Evolutionary conservation across 2,113 vertebrate species (phyloP), one percentile per base, ranked within the genome.

Genomic region (Heterotilapia buettikoferi): DNA sequence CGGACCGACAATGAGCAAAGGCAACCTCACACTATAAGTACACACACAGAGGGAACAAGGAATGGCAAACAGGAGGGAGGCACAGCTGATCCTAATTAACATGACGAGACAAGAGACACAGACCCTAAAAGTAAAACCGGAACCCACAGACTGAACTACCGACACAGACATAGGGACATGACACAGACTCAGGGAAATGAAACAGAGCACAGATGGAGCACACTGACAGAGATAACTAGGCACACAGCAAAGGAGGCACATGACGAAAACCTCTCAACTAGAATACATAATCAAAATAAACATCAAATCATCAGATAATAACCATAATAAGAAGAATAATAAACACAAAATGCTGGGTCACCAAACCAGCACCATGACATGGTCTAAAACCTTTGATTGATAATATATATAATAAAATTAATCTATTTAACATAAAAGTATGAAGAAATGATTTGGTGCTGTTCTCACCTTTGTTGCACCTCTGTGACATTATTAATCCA

Each of bases 401-500:
- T 57, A 57, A 57, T 57, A 14, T 57, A 57, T 57, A 57, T 57
- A 57, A 57, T 57, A 57, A 14, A 7, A 26, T 57, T 26, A 5
- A 73, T 26, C 2, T 0, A 57, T 26, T 57, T 57, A 57, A 57
- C 24, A 7, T 57, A 26, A 71, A 8, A 8, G 4, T 33, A 5
- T 5, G 4, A 57, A 14, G 24, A 26, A 57, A 57, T 57, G 54
- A 57, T 26, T 57, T 57, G 54, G 54, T 14, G 24, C 24, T 26
- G 12, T 57, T 52, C 83, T 85, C 40, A 92, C 93, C 86, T 78
- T 38, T 18, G 12, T 7, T 90, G 73, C 57, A 78, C 50, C 24
- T 92, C 83, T 2, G 90, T 90, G 71, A 86, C 90, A 24, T 92
- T 93, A 66, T 93, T 94, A 18, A 94, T 63, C 92, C 91, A 94